Evolutionary conservation across 2,113 vertebrate species (phyloP), one percentile per base, ranked within the genome.

Genomic region (Ciconia stormi): DNA sequence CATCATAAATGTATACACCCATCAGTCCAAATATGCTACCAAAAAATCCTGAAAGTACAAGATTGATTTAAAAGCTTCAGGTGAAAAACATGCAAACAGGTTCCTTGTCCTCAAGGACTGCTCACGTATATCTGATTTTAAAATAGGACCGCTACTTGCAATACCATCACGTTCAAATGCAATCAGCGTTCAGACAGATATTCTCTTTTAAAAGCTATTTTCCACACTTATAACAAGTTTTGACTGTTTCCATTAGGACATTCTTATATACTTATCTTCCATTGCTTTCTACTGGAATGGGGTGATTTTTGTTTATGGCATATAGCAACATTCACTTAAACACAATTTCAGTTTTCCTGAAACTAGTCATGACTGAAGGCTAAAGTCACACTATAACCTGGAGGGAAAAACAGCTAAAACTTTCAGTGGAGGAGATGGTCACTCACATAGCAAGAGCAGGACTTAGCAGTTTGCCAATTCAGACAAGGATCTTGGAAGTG

Each of bases 1-100:
- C 99, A 59, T 99, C 99, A 59, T 99, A 99, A 91, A 98, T 97
- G 88, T 99, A 98, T 93, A 99, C 99, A 82, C 99, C 99, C 92
- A 99, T 98, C 94, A 99, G 90, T 81, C 99, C 99, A 87, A 99
- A 99, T 93, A 99, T 98, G 88, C 99, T 98, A 56, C 99, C 99
- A 91, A 99, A 99, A 97, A 99, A 97, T 77, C 99, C 99, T 99
- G 93, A 67, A 98, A 95, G 79, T 79, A 95, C 80, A 88, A 87
- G 58, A 94, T 67, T 16, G 13, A 67, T 91, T 79, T 46, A 85
- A 90, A 94, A 93, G 12, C 11, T 71, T 87, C 34, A 61, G 13
- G 46, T 77, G 49, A 79, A 93, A 91, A 85, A 44, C 22, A 17
- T 17, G 26, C 47, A 67, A 73, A 77, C 7, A 32, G 7, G 12